Evolutionary conservation across 2,797 vertebrate genomes (phyloP), one percentile per base, ranked within the genome.

Genomic region (Sebastes flavidus): DNA sequence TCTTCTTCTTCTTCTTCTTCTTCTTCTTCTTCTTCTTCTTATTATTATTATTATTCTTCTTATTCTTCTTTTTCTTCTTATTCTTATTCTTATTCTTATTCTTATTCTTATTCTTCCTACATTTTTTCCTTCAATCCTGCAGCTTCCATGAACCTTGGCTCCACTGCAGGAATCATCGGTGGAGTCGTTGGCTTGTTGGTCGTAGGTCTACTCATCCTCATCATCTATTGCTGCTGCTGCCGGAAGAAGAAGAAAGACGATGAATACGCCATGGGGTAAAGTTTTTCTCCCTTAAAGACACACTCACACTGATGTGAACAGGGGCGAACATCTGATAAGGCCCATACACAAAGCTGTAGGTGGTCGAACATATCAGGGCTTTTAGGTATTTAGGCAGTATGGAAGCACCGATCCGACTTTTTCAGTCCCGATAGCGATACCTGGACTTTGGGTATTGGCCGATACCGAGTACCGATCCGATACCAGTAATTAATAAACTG

Each of bases 91-190:
- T 32, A 1, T 25, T 14, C 2, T 24, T 78, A 46, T 20, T 27
- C 11, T 49, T 18, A 3, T 25, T 34, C 8, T n/a, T 78, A 25
- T 20, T 27, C 13, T 52, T n/a, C 10, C 2, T 10, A 54, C 16
- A 49, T 49, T 18, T 49, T 20, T 38, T 83, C n/a, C n/a, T 96
- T 85, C 8, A 42, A 27, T 78, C 55, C 20, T 27, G 1, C 72
- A 99, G 98, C 95, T 18, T 97, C 98, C 84, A 96, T 98, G 95
- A 96, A 96, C 27, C 75, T 98, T 3, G 96, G 92, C 6, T 90
- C 97, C 46, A 97, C 96, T 0, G 96, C 92, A 11, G 96, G 93
- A 81, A 94, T 98, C 38, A 95, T 97, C 0, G 97, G 85, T 0
- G 97, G 82, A 0, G 83, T 65, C 10, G 65, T 90, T 0, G 95